Evolutionary conservation across 1,140 invertebrate genomes (phyloP), one percentile per base, ranked within the genome.

Genomic region (Octopus bimaculoides): DNA sequence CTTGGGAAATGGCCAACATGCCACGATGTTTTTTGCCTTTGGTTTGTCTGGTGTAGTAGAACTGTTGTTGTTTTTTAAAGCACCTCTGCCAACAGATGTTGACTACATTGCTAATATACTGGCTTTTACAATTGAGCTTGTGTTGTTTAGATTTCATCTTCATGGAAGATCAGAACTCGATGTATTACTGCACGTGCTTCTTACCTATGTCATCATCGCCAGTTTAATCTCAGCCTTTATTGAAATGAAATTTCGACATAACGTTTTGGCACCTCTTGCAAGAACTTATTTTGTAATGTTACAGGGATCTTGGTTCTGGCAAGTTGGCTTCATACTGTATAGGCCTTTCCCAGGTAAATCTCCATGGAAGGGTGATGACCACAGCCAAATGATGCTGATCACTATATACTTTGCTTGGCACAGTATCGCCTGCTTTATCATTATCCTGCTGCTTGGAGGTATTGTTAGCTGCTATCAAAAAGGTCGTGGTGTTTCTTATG

Each of bases 21-120:
- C 91, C 17, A 92, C 91, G 3, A 92, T 92, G 92, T 92, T 90
- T 84, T 90, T 91, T 84, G 91, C 91, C 81, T 92, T 92, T 82
- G 90, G 89, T 17, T 76, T 92, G 14, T 89, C 88, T 54, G 89
- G 89, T 52, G 82, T 91, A 0, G 79, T 91, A 12, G 92, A 92
- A 75, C 82, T 92, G 4, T 55, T 90, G 1, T 75, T 85, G 7
- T 84, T 88, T 78, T 88, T 88, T 83, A 83, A 87, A 55, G 79
- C 89, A 4, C 89, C 90, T 5, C 83, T 91, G 0, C 89, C 89
- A 5, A 84, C 83, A 81, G 85, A 89, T 79, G 83, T 89, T 4
- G 91, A 92, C 73, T 92, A 92, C 81, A 83, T 89, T 4, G 81
- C 87, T 3, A 85, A 85, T 4, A 77, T 86, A 12, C 77, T 92